Base-by-base conservation (phyloP, 2,888 invertebrate genomes). In the Camptogramma bilineatum region DNA sequence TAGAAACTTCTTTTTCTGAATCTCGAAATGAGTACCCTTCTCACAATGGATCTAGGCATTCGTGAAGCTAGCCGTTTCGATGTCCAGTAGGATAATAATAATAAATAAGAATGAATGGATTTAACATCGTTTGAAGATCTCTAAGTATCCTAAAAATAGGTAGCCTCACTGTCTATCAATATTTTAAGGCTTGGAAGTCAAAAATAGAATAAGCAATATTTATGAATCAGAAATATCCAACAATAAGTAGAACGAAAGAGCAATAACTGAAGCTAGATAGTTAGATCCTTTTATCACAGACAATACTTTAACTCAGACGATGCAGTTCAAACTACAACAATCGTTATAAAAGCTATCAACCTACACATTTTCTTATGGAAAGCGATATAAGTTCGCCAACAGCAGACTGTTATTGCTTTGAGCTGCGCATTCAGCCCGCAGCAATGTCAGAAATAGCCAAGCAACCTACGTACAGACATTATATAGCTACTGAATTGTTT, bases 341-440 rank as follows among this genome's bases (percentile, higher is more conserved):
- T 8, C 51, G 7, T 58, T 51, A 58, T 1, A 51, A 44, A 58
- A 58, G 44, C 51, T 44, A 58, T 51, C 24, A 42, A 50, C 4
- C 2, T 5, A 7, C 21, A 24, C 16, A 28, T 21, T 42, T 44
- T 24, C 51, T 58, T 58, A 17, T 18, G 28, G 42, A 58, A 44
- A 58, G 48, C 51, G 21, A 51, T 51, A 28, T 42, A 42, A 57
- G 57, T 58, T 44, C n/a, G n/a, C 57, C 42, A 58, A 58, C 57
- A 42, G 21, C 57, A 42, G 13, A 55, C 17, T 48, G 24, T 57
- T 34, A 9, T 21, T 10, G 21, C 4, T 21, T 39, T 39, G 28
- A 39, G 17, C 39, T 34, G 19, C 4, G 28, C 21, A 18, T 16
- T 18, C 8, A 18, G 34, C 18, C 34, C 13, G 52, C 18, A 47